Conservation (phyloP, 2,888 invertebrate genomes). For the Luffia ferchaultella region DNA sequence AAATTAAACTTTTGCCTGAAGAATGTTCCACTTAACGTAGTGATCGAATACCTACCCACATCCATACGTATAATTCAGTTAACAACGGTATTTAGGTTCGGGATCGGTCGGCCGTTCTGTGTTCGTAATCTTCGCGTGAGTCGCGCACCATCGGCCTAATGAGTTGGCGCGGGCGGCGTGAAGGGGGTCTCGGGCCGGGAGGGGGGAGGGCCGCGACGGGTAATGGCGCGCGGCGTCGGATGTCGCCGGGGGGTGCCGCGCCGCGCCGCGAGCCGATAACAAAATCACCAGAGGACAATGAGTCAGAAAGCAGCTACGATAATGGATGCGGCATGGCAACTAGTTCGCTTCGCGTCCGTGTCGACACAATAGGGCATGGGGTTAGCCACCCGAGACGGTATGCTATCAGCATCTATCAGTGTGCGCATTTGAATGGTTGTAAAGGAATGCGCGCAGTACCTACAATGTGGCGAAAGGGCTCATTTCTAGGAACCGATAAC, state of each 20-base stretch:
- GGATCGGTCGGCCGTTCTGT: background rate
- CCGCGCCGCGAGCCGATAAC: slow-evolving; percentile 49
- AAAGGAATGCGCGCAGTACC: too few relatives aligned
- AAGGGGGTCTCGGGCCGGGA: slow-evolving; percentile 17
- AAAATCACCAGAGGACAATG: slow-evolving; percentile 39
- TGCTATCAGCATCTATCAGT: too few relatives aligned
- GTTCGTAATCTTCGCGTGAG: background rate
- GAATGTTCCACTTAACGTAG: too few relatives aligned
- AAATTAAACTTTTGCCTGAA: too few relatives aligned
- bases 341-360: slow-evolving; percentile 16
- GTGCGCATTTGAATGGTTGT: too few relatives aligned
- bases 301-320: slow-evolving; percentile 13
- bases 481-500: too few relatives aligned
- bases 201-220: slow-evolving; percentile 29
- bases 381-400: too few relatives aligned
- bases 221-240: slow-evolving; percentile 57
- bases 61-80: background rate
- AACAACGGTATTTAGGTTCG: background rate
- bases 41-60: slow-evolving; percentile 12
- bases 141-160: slow-evolving; percentile 38
- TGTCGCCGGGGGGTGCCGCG: slow-evolving; percentile 53
- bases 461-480: too few relatives aligned
- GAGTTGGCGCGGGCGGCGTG: slow-evolving; percentile 24
- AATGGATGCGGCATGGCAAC: slow-evolving; percentile 23
- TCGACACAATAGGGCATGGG: too few relatives aligned